Conservation (phyloP, 2,888 invertebrate genomes). For the Anodontia alba region DNA sequence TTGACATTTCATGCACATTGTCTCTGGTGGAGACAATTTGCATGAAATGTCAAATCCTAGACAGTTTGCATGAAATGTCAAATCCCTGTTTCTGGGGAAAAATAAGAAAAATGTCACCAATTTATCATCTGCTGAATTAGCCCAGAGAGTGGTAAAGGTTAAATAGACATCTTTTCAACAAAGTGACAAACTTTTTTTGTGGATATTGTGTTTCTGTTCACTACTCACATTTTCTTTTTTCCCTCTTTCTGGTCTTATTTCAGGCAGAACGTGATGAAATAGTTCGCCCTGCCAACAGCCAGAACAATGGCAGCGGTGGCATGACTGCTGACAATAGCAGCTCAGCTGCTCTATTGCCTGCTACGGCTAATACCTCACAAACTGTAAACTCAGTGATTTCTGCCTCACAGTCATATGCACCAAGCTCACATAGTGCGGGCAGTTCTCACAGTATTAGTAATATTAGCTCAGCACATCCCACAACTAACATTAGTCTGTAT, state of each 20-base stretch:
- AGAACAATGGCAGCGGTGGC: slow-evolving; percentile 30
- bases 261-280: slow-evolving; percentile 49
- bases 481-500: slow-evolving; percentile 62
- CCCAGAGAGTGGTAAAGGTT: no score
- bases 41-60: no score
- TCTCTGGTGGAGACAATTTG: no score
- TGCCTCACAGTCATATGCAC: background rate
- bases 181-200: no score
- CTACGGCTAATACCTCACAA: slow-evolving; percentile 1
- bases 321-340: slow-evolving; percentile 3
- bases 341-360: background rate
- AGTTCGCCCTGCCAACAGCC: slow-evolving; percentile 26
- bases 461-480: slow-evolving; percentile 41
- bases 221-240: slow-evolving; percentile 27
- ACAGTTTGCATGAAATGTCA: no score
- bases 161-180: no score
- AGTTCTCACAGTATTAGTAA: slow-evolving; percentile 14
- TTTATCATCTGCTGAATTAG: no score
- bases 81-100: no score
- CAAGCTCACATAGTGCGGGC: background rate
- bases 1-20: no score
- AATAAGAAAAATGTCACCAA: no score
- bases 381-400: background rate
- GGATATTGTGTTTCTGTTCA: background rate
- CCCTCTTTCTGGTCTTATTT: slow-evolving; percentile 49